Evolutionary conservation across 2,888 invertebrate species (phyloP).

Genomic region (Himalopsyche tibetana): DNA sequence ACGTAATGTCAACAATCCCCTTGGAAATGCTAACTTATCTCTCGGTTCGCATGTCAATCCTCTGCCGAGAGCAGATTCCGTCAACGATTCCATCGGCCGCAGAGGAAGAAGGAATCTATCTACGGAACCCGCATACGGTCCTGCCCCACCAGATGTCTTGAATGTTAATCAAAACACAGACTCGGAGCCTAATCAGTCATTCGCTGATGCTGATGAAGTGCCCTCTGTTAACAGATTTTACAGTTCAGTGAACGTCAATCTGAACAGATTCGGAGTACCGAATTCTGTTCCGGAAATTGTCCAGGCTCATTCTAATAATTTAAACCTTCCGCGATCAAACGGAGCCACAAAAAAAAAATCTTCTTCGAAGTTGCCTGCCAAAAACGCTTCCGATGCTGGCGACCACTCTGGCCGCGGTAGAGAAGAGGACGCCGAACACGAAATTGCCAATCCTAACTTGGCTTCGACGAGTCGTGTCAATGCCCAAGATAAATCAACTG

Average conservation of each 20-base stretch:
- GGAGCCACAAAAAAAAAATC: conserved; percentile 72
- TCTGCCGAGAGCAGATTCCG: conserved; percentile 65
- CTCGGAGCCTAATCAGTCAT: conserved; percentile 45
- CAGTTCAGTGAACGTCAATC: conserved; percentile 63
- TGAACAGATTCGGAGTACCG: conserved; percentile 67
- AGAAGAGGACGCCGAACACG: conserved; percentile 72
- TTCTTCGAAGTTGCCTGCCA: conserved; percentile 74
- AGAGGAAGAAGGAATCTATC: conserved; percentile 70
- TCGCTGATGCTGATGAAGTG: conserved; percentile 46
- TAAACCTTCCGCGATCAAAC: conserved; percentile 67
- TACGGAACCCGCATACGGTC: conserved; percentile 74
- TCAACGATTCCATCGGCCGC: conserved; percentile 66
- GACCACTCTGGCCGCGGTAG: conserved; percentile 73
- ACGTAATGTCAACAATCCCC: conserved; percentile 71
- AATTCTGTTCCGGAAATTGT: conserved; percentile 74
- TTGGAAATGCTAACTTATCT: conserved; percentile 65
- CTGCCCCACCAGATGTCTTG: conserved; percentile 78
- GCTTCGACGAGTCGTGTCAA: conserved; percentile 73
- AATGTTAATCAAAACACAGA: conserved; percentile 75
- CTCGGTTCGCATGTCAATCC: conserved; percentile 67
- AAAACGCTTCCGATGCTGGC: conserved; percentile 72
- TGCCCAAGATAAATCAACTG: conserved; percentile 76
- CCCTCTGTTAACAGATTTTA: conserved; percentile 68
- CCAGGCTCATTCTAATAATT: conserved; percentile 74
- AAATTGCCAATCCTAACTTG: conserved; percentile 73